Evolutionary conservation across 1,140 invertebrate genomes (phyloP).

Genomic region (Leptestheria dahalacensis): DNA sequence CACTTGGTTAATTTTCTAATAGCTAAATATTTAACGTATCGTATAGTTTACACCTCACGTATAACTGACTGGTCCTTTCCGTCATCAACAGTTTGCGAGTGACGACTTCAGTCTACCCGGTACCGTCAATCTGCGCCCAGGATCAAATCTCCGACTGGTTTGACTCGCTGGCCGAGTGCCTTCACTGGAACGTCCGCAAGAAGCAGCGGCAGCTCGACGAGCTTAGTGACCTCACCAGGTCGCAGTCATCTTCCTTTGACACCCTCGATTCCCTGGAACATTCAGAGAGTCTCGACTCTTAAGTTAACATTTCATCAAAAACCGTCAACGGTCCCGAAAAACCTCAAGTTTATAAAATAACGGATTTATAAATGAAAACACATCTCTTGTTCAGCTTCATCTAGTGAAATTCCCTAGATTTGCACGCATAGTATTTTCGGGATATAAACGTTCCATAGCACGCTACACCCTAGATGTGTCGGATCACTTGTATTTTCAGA

Average conservation of each 20-base stretch:
- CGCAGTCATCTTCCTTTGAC: constrained; percentile 62
- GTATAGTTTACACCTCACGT: too few species aligned
- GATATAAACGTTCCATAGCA: too few species aligned
- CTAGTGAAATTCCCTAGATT: too few species aligned
- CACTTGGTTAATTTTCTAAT: too few species aligned
- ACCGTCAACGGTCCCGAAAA: too few species aligned
- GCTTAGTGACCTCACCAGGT: constrained; percentile 53
- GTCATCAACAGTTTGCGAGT: constrained; percentile 55
- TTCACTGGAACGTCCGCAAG: constrained; percentile 95
- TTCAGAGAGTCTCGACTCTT: constrained; percentile 32
- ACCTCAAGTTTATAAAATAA: too few species aligned
- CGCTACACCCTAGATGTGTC: too few species aligned
- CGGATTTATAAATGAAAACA: too few species aligned
- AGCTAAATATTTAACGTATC: too few species aligned
- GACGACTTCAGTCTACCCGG: constrained; percentile 87
- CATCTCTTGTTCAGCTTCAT: too few species aligned
- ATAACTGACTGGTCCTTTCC: background rate
- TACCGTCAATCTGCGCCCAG: constrained; percentile 86
- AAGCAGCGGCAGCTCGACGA: constrained; percentile 84
- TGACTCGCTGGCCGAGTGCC: constrained; percentile 80
- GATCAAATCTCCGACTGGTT: constrained; percentile 97
- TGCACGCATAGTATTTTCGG: too few species aligned
- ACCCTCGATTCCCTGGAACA: constrained; percentile 50
- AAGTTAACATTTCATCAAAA: constrained; percentile 13
- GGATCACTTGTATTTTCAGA: background rate